These are phyloP conservation scores for Menidia beryllina DNA, from an alignment of 2,113 vertebrate species.

Conservation along the genomic window DNA sequence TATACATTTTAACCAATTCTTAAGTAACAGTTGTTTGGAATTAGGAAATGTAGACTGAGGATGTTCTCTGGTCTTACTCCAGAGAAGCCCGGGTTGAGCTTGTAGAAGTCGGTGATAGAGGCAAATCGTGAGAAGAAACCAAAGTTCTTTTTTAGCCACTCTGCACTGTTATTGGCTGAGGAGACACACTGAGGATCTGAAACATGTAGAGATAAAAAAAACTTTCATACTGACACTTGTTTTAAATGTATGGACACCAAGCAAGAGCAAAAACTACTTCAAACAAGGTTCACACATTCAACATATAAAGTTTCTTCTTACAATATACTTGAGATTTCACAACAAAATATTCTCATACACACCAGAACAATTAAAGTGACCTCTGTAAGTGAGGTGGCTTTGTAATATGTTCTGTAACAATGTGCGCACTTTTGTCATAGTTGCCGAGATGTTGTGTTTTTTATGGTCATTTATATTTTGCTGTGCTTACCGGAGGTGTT, in stretches of 20 bases:
- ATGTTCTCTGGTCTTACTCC: conserved; percentile 54
- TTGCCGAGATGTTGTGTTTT: too few species aligned
- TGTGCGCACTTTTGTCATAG: too few species aligned
- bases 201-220: not conserved
- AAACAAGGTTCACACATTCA: not conserved
- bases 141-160: conserved; percentile 67
- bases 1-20: too few species aligned
- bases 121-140: conserved; percentile 62
- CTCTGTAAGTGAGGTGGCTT: too few species aligned
- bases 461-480: too few species aligned
- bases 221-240: too few species aligned
- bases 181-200: conserved; percentile 58
- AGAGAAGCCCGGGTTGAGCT: conserved; percentile 61
- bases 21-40: not conserved
- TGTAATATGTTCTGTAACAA: too few species aligned
- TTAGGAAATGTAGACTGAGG: not conserved
- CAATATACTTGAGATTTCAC: not conserved
- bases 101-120: conserved; percentile 57
- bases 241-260: too few species aligned
- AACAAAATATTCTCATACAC: not conserved
- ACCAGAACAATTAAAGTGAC: too few species aligned
- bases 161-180: conserved; percentile 53
- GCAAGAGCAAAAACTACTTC: too few species aligned
- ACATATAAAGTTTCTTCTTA: not conserved
- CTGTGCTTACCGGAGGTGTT: conserved; percentile 63